Evolutionary conservation across 2,797 vertebrate species (phyloP).

Genomic region (Megaceryle alcyon): DNA sequence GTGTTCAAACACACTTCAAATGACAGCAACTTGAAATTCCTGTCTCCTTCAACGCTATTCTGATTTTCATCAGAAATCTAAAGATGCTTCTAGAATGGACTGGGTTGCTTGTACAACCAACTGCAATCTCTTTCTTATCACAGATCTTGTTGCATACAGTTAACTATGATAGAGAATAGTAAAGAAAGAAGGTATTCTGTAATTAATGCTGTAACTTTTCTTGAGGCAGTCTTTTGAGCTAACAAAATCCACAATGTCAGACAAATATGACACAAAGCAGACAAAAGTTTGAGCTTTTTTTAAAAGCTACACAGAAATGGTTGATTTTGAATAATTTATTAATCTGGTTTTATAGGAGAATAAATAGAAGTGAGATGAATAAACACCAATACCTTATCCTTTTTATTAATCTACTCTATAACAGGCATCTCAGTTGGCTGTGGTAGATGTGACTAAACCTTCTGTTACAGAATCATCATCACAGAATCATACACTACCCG

Average conservation of each 20-base stretch:
- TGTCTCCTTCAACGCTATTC: not conserved
- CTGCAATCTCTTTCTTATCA: not conserved
- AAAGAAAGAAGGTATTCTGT: not conserved
- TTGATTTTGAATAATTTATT: not conserved
- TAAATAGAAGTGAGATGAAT: not conserved
- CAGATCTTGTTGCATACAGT: not conserved
- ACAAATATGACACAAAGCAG: not conserved
- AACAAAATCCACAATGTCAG: not conserved
- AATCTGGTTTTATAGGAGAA: not conserved
- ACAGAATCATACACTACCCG: not conserved
- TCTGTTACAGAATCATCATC: not conserved
- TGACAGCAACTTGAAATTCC: not conserved
- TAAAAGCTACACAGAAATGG: not conserved
- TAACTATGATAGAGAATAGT: not conserved
- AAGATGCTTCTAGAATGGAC: not conserved
- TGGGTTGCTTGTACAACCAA: not conserved
- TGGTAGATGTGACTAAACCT: not conserved
- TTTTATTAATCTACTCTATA: not conserved
- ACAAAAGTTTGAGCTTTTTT: not conserved
- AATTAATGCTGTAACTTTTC: slow-evolving; percentile 2
- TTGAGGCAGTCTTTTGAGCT: not conserved
- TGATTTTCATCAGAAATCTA: not conserved
- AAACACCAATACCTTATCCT: not conserved
- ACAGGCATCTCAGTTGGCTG: not conserved
- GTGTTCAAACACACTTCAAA: not conserved